phyloP scores from a whole-genome alignment of 2,888 invertebrate genomes.

The Amphipoea oculea region DNA sequence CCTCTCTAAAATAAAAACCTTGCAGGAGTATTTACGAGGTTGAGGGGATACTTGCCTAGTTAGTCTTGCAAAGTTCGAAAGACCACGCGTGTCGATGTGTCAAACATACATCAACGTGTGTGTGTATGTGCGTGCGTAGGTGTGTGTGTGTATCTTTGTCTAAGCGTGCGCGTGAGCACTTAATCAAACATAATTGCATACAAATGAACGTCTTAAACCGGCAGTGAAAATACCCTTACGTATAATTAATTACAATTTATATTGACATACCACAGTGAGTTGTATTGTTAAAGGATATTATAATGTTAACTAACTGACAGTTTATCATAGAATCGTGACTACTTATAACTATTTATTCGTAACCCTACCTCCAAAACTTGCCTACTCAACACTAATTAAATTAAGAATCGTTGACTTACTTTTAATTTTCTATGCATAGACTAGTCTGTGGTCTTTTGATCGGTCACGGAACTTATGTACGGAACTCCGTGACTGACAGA shows the following conservation, averaged over 20 bases:
- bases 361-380: conserved; percentile 19
- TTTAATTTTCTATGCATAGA: conserved; percentile 37
- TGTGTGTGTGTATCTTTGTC: neutral
- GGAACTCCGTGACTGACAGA: conserved; percentile 31
- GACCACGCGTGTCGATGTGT: neutral
- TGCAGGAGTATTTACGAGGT: neutral
- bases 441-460: conserved; percentile 8
- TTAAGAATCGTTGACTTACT: conserved; percentile 39
- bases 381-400: conserved; percentile 42
- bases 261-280: conserved; percentile 59
- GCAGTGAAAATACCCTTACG: conserved; percentile 59
- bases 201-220: conserved; percentile 55
- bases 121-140: neutral
- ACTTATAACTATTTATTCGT: conserved; percentile 23
- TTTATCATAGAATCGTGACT: conserved; percentile 47
- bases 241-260: conserved; percentile 61
- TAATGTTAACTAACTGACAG: conserved; percentile 39
- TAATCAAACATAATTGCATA: conserved; percentile 59
- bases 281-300: conserved; percentile 67
- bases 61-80: neutral
- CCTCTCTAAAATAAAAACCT: no score
- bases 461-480: conserved; percentile 30
- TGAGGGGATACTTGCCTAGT: neutral
- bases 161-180: conserved; percentile 31
- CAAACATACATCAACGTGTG: neutral